These are phyloP conservation scores for Amorpha juglandis DNA, from an alignment of 2,888 invertebrate species.

Conservation along the genomic window DNA sequence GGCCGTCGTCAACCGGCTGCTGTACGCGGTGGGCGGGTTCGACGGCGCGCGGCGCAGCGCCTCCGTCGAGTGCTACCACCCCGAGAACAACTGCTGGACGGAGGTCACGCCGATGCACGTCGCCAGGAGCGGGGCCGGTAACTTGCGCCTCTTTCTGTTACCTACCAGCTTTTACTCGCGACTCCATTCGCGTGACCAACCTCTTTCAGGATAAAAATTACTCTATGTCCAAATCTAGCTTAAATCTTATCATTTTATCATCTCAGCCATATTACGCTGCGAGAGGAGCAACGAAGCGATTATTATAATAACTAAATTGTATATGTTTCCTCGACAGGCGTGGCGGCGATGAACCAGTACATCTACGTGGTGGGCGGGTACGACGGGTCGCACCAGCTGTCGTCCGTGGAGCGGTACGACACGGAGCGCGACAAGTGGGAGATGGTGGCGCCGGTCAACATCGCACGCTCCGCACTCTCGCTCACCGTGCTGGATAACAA, in stretches of 20 bases:
- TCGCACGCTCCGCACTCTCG: conserved; percentile 94
- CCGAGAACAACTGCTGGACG: conserved; percentile 95
- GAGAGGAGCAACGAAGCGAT: no score
- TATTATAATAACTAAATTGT: no score
- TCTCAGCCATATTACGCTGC: no score
- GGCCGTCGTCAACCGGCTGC: conserved; percentile 90
- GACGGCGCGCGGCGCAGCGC: conserved; percentile 91
- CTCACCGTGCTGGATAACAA: conserved; percentile 93
- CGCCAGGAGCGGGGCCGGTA: conserved; percentile 93
- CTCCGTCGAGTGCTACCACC: conserved; percentile 96
- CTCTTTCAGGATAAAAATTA: no score
- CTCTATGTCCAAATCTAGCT: no score
- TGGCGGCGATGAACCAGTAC: conserved; percentile 92
- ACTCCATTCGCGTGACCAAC: no score
- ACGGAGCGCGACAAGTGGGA: conserved; percentile 93
- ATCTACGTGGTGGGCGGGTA: conserved; percentile 98
- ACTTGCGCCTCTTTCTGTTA: conserved; percentile 27
- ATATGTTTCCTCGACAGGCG: conserved; percentile 77
- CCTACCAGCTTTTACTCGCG: no score
- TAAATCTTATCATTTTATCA: no score
- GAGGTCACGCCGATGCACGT: conserved; percentile 91
- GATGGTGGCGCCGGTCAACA: conserved; percentile 88
- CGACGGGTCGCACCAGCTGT: conserved; percentile 92
- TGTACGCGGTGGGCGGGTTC: conserved; percentile 95
- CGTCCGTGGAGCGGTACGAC: conserved; percentile 93